phyloP scores from a whole-genome alignment of 2,113 vertebrate genomes.

The Polypterus bichir region DNA sequence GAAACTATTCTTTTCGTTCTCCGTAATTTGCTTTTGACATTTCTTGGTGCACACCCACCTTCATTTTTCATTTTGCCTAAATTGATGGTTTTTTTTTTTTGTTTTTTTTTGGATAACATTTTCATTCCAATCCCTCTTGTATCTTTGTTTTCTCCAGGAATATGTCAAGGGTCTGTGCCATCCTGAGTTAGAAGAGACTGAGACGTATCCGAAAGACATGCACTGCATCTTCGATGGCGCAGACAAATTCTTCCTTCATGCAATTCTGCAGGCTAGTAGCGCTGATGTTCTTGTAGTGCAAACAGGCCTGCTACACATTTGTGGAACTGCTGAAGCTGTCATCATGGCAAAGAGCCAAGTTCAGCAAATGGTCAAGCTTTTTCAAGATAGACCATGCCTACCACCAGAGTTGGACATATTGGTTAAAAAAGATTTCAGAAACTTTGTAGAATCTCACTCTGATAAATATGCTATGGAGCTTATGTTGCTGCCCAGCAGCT shows the following conservation, averaged over 20 bases:
- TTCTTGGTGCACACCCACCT: too few relatives aligned
- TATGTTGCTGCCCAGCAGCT: slow-evolving; percentile 75
- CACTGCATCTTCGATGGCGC: slow-evolving; percentile 90
- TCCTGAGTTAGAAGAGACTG: slow-evolving; percentile 77
- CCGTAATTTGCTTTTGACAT: too few relatives aligned
- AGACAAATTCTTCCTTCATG: slow-evolving; percentile 71
- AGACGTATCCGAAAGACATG: slow-evolving; percentile 86
- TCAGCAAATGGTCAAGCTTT: slow-evolving; percentile 86
- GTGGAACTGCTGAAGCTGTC: slow-evolving; percentile 73
- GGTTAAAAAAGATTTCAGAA: slow-evolving; percentile 76
- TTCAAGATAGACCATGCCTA: slow-evolving; percentile 67
- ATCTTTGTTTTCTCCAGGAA: slow-evolving; percentile 49
- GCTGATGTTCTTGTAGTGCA: slow-evolving; percentile 74
- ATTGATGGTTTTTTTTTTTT: too few relatives aligned
- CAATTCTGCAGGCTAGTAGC: slow-evolving; percentile 77
- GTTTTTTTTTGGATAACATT: too few relatives aligned
- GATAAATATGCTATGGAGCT: slow-evolving; percentile 93
- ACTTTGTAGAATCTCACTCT: slow-evolving; percentile 75
- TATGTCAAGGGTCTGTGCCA: slow-evolving; percentile 88
- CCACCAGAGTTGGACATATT: slow-evolving; percentile 58
- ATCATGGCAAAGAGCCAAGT: slow-evolving; percentile 88
- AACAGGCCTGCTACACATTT: slow-evolving; percentile 62
- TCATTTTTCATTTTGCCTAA: too few relatives aligned
- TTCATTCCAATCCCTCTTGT: neutral
- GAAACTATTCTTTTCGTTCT: too few relatives aligned